These are phyloP conservation scores for Eurystomus glaucurus DNA, from an alignment of 2,797 vertebrate species.

Conservation along the genomic window DNA sequence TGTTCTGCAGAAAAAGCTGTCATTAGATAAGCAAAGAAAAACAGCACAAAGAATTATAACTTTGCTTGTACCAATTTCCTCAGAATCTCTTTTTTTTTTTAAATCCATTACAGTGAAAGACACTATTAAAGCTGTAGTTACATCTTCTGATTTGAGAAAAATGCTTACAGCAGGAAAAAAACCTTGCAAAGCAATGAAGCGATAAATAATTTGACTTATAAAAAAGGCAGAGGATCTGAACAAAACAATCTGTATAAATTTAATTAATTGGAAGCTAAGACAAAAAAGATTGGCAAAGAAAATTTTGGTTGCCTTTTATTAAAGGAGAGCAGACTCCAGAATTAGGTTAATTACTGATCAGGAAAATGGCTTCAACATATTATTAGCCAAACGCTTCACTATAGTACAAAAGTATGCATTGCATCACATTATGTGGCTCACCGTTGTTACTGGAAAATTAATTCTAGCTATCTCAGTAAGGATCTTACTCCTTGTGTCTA, in stretches of 20 bases:
- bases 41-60: conserved; percentile 64
- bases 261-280: conserved; percentile 74
- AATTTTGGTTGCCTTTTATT: conserved; percentile 57
- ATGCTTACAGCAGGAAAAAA: conserved; percentile 14
- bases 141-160: conserved; percentile 56
- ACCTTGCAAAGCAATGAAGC: not conserved
- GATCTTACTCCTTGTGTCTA: not conserved
- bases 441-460: conserved; percentile 30
- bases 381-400: not conserved
- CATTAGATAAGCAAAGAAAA: conserved; percentile 76
- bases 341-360: conserved; percentile 74
- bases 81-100: conserved; percentile 49
- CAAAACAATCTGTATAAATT: conserved; percentile 70
- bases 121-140: conserved; percentile 72
- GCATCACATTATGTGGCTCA: not conserved
- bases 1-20: conserved; percentile 56
- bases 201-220: conserved; percentile 52
- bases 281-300: conserved; percentile 52
- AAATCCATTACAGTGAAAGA: conserved; percentile 69
- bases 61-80: conserved; percentile 68
- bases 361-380: not conserved
- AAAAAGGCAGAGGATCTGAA: conserved; percentile 51
- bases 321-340: conserved; percentile 19
- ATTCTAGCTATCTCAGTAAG: conserved; percentile 6
- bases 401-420: not conserved